A percentile compares a stretch with the other conserved stretches of the same genome.
Evolutionary conservation across 1,140 invertebrate species (phyloP).

Genomic region (Macrobrachium nipponense): DNA sequence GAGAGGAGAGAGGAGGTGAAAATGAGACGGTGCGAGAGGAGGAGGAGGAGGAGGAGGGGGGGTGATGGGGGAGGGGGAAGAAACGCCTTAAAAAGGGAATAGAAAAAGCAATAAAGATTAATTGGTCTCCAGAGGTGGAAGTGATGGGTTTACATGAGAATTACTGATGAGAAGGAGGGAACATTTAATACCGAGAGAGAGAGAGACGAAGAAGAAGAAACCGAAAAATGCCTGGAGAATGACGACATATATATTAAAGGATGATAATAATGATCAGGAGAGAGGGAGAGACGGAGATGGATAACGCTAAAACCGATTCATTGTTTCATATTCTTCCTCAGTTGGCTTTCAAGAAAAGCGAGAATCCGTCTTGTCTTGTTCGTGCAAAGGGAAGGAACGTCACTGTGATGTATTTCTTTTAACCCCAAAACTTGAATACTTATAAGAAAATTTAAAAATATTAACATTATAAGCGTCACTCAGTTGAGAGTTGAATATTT

Average conservation of each 20-base stretch:
- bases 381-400: too few relatives aligned
- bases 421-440: too few relatives aligned
- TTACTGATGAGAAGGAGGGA: background rate
- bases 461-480: too few relatives aligned
- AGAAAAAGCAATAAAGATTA: background rate
- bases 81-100: background rate
- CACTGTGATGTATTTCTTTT: too few relatives aligned
- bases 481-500: too few relatives aligned
- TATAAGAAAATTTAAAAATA: too few relatives aligned
- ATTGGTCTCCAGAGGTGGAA: too few relatives aligned
- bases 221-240: background rate
- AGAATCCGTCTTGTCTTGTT: too few relatives aligned
- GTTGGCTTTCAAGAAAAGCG: too few relatives aligned
- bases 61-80: background rate
- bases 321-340: too few relatives aligned
- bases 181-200: background rate
- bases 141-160: background rate
- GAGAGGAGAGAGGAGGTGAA: background rate
- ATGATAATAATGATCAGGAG: background rate
- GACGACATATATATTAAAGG: background rate
- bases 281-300: background rate
- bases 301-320: too few relatives aligned
- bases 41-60: background rate
- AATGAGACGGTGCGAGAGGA: slow-evolving; percentile 1
- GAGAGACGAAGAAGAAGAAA: background rate